Percentiles rank a stretch among this genome's conserved stretches.
Evolutionary conservation across 2,113 vertebrate genomes (phyloP).

Genomic region (Datnioides undecimradiatus): DNA sequence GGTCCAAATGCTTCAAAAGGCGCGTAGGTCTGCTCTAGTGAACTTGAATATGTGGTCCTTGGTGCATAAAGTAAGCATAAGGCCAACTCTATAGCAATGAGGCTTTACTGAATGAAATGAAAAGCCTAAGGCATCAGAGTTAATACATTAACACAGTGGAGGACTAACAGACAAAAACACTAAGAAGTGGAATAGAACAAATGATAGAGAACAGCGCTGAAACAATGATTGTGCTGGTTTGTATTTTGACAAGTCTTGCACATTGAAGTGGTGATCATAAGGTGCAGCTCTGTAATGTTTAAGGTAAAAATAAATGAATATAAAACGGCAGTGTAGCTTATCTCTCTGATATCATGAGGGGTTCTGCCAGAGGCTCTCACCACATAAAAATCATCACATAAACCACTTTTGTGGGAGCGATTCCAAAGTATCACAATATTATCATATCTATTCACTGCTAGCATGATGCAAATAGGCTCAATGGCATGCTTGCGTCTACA

Average conservation of each 20-base stretch:
- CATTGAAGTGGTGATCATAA: slow-evolving; percentile 11
- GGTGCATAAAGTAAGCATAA: slow-evolving; percentile 85
- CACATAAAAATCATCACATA: slow-evolving; percentile 44
- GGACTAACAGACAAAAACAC: slow-evolving; percentile 64
- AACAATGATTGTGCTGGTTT: slow-evolving; percentile 38
- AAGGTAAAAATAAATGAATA: slow-evolving; percentile 26
- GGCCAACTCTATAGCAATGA: slow-evolving; percentile 74
- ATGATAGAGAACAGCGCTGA: slow-evolving; percentile 31
- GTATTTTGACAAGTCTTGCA: slow-evolving; percentile 25
- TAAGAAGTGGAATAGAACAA: slow-evolving; percentile 48
- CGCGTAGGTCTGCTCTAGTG: slow-evolving; percentile 79
- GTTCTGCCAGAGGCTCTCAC: slow-evolving; percentile 42
- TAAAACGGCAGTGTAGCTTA: slow-evolving; percentile 3
- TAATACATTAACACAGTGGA: slow-evolving; percentile 70
- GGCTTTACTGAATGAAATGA: slow-evolving; percentile 77
- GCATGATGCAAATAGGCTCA: slow-evolving; percentile 83
- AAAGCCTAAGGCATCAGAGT: slow-evolving; percentile 74
- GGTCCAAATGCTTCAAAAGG: slow-evolving; percentile 77
- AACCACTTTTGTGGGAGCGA: slow-evolving; percentile 63
- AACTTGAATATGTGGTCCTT: slow-evolving; percentile 81
- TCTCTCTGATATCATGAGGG: slow-evolving; percentile 34
- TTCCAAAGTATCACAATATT: slow-evolving; percentile 77
- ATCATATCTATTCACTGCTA: slow-evolving; percentile 78
- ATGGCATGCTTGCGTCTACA: slow-evolving; percentile 76
- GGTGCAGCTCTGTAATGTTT: slow-evolving; percentile 4